Conservation (phyloP, 2,113 vertebrate genomes). For the Toxotes chatareus region DNA sequence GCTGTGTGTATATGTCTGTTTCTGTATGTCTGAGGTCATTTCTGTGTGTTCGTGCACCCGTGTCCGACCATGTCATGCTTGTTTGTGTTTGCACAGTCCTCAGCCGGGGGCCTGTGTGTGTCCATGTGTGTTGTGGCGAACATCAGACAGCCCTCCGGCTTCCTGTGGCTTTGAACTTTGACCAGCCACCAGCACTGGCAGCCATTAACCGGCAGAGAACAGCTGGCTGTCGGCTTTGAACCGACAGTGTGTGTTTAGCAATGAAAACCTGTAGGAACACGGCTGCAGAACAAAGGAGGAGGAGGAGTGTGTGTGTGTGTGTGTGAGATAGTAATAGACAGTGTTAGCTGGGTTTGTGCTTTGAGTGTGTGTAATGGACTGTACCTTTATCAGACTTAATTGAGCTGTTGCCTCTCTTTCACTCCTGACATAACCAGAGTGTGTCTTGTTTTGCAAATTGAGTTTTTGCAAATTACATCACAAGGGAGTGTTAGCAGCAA, state of each 20-base stretch:
- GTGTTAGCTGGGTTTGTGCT: background rate
- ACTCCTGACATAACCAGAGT: conserved; percentile 1
- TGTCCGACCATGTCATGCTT: conserved; percentile 9
- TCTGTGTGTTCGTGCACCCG: background rate
- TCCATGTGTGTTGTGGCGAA: background rate
- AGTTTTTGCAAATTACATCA: conserved; percentile 4
- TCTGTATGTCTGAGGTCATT: background rate
- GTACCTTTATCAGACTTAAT: conserved; percentile 22
- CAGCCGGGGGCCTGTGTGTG: background rate
- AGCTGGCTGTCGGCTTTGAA: conserved; percentile 60
- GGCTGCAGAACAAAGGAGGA: conserved; percentile 41
- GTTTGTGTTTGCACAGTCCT: conserved; percentile 29
- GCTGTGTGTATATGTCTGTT: background rate
- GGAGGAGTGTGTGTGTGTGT: conserved; percentile 6
- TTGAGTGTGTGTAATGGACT: conserved; percentile 9
- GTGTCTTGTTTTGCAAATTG: conserved; percentile 29
- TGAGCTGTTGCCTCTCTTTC: conserved; percentile 19
- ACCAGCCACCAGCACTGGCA: conserved; percentile 20
- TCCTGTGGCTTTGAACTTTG: conserved; percentile 64
- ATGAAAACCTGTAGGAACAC: conserved; percentile 58
- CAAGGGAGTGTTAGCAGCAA: background rate
- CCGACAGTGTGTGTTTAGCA: conserved; percentile 52
- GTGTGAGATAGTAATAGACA: conserved; percentile 3
- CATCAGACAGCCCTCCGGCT: conserved; percentile 30
- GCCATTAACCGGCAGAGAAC: conserved; percentile 44